These are phyloP conservation scores for Probaryconus sp. DNA, from an alignment of 1,140 invertebrate genomes.

Conservation along the genomic window DNA sequence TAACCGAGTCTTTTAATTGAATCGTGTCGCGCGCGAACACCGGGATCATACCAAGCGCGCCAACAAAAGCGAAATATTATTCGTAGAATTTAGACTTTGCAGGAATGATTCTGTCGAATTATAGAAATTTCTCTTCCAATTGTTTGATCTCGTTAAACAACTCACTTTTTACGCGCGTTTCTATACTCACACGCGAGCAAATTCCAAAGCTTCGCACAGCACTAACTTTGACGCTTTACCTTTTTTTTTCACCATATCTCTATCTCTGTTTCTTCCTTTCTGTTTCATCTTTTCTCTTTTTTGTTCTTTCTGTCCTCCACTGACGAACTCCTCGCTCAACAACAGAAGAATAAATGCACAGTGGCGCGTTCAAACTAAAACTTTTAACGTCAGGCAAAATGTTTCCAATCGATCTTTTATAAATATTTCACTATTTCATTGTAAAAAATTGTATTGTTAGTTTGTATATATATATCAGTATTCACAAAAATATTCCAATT, in stretches of 20 bases:
- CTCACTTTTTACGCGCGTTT: conserved; percentile 22
- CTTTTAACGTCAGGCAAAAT: conserved; percentile 14
- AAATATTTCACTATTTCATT: too few relatives aligned
- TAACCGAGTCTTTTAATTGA: conserved; percentile 46
- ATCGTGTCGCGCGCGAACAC: conserved; percentile 8
- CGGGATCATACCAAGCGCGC: conserved; percentile 14
- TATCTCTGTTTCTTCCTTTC: too few relatives aligned
- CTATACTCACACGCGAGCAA: conserved; percentile 5
- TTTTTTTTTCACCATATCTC: conserved; percentile 6
- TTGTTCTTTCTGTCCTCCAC: conserved; percentile 8
- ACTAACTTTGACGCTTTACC: conserved; percentile 7
- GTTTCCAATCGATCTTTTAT: too few relatives aligned
- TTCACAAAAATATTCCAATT: too few relatives aligned
- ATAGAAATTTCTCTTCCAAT: conserved; percentile 48
- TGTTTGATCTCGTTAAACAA: conserved; percentile 57
- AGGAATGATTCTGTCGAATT: conserved; percentile 26
- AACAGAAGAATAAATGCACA: background rate
- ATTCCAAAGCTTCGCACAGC: conserved; percentile 15
- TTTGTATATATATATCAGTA: too few relatives aligned
- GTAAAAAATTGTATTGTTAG: too few relatives aligned
- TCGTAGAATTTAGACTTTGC: conserved; percentile 3
- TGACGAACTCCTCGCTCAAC: conserved; percentile 7
- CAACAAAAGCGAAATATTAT: conserved; percentile 47
- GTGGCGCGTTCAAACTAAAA: background rate
- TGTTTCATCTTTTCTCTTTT: conserved; percentile 1